Percentiles rank a stretch among this genome's conserved stretches.
Evolutionary conservation across 2,888 invertebrate genomes (phyloP).

Genomic region (Watsonalla binaria): DNA sequence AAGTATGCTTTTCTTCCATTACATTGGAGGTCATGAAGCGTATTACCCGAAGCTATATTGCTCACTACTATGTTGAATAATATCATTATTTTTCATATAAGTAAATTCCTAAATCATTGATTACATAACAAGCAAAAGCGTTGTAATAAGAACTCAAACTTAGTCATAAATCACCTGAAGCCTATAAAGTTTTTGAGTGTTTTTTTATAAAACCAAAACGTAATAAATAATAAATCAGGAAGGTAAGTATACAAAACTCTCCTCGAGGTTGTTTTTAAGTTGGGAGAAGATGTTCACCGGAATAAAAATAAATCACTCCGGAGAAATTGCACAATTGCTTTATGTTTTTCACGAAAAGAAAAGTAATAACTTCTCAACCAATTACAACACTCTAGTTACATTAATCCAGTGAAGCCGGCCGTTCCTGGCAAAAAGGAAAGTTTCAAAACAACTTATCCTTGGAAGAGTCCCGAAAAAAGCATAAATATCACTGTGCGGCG

Average conservation of each 20-base stretch:
- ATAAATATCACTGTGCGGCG: conserved; percentile 68
- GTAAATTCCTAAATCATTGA: too few species aligned
- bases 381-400: conserved; percentile 69
- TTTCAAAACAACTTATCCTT: conserved; percentile 63
- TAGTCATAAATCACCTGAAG: conserved; percentile 26
- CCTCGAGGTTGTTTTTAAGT: conserved; percentile 51
- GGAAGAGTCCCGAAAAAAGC: conserved; percentile 54
- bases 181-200: conserved; percentile 32
- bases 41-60: too few species aligned
- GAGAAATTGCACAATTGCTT: conserved; percentile 60
- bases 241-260: conserved; percentile 43
- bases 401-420: conserved; percentile 58
- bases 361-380: conserved; percentile 67
- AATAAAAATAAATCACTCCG: conserved; percentile 61
- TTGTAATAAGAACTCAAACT: conserved; percentile 8
- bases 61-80: too few species aligned
- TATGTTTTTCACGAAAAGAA: conserved; percentile 61
- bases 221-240: conserved; percentile 52
- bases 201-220: conserved; percentile 35
- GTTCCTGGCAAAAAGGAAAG: conserved; percentile 57
- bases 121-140: too few species aligned
- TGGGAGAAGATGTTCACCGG: conserved; percentile 47
- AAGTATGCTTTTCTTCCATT: too few species aligned
- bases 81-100: too few species aligned
- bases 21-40: too few species aligned